A percentile compares a stretch with the other conserved stretches of the same genome.
Conservation (phyloP, 1,140 invertebrate genomes). For the Drosophila nigromelanica region DNA sequence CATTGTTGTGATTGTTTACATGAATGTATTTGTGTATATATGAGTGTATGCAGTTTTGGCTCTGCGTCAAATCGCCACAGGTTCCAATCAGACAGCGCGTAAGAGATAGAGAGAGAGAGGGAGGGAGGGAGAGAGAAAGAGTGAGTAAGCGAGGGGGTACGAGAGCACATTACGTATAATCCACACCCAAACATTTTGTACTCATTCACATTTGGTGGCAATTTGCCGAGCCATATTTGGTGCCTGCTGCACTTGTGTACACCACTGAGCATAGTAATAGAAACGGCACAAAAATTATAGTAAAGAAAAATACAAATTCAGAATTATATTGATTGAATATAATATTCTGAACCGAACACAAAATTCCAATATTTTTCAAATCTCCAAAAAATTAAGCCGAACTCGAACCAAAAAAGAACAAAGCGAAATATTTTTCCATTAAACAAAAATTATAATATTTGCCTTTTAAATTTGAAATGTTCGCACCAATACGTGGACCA, state of each 20-base stretch:
- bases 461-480: too few species aligned
- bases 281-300: neutral
- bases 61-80: constrained; percentile 17
- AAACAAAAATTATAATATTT: too few species aligned
- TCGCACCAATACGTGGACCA: too few species aligned
- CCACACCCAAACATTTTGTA: constrained; percentile 36
- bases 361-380: too few species aligned
- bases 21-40: neutral
- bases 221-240: constrained; percentile 26
- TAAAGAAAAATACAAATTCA: too few species aligned
- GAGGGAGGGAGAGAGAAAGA: neutral
- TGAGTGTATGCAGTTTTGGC: constrained; percentile 15
- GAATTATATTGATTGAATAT: too few species aligned
- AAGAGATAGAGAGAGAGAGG: neutral
- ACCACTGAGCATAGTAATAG: constrained; percentile 2
- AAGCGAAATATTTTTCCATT: too few species aligned
- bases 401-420: too few species aligned
- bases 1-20: constrained; percentile 17
- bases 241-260: constrained; percentile 1
- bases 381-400: too few species aligned
- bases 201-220: constrained; percentile 37
- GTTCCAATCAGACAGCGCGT: constrained; percentile 17
- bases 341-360: too few species aligned
- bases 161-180: constrained; percentile 2
- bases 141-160: neutral